These are phyloP conservation scores for Gymnocheta viridis DNA, from an alignment of 2,888 invertebrate species.

Conservation along the genomic window DNA sequence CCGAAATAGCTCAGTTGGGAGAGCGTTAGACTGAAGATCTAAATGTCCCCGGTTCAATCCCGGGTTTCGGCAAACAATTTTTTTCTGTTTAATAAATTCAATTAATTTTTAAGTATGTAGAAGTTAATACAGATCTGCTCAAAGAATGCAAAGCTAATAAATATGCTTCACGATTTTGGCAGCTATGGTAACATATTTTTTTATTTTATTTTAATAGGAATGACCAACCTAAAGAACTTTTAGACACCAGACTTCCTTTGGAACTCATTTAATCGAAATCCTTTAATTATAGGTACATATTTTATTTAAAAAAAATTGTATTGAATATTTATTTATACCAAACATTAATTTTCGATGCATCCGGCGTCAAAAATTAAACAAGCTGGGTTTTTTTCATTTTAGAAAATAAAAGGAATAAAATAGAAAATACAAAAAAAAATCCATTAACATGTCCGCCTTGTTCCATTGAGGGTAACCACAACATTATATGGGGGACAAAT, in stretches of 20 bases:
- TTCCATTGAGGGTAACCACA: slow-evolving; percentile 58
- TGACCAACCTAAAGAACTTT: not conserved
- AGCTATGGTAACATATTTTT: not conserved
- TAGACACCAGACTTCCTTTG: not conserved
- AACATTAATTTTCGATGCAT: slow-evolving; percentile 59
- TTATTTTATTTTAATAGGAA: not conserved
- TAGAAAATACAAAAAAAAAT: slow-evolving; percentile 44
- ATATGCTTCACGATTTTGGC: not conserved
- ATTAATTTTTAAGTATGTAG: no score
- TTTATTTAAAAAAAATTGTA: not conserved
- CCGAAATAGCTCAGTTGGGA: slow-evolving; percentile 92
- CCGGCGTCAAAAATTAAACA: slow-evolving; percentile 53
- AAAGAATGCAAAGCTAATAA: no score
- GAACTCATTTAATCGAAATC: not conserved
- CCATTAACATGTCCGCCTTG: slow-evolving; percentile 65
- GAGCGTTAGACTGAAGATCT: slow-evolving; percentile 91
- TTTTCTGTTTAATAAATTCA: no score
- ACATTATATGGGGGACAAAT: slow-evolving; percentile 54
- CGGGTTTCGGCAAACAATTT: slow-evolving; percentile 89
- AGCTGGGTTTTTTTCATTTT: slow-evolving; percentile 41
- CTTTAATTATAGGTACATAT: not conserved
- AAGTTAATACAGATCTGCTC: no score
- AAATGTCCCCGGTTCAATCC: slow-evolving; percentile 89
- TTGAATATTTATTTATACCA: slow-evolving; percentile 3
- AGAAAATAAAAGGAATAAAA: slow-evolving; percentile 15